A percentile compares a stretch with the other conserved stretches of the same genome.
These are phyloP conservation scores for Mamestra configurata DNA, from an alignment of 1,140 invertebrate species.

Conservation along the genomic window DNA sequence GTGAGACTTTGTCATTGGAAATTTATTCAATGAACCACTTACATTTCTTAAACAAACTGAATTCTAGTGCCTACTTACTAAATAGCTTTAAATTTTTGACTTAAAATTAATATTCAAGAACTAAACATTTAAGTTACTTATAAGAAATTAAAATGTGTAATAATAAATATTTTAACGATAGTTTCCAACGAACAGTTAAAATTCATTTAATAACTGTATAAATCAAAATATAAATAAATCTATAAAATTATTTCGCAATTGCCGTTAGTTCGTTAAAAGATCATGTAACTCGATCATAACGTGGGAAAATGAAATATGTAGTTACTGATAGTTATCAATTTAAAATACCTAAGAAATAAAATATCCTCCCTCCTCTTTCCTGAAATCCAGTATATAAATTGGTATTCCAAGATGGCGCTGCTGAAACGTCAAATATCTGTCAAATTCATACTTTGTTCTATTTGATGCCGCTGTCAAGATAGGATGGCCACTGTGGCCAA, in stretches of 20 bases:
- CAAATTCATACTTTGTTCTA: no score
- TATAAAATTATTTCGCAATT: background rate
- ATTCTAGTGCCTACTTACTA: no score
- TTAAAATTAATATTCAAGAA: background rate
- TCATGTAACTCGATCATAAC: background rate
- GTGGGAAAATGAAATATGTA: slow-evolving; percentile 5
- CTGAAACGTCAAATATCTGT: no score
- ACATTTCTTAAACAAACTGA: no score
- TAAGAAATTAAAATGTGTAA: background rate
- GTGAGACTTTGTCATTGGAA: no score
- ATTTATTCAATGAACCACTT: no score
- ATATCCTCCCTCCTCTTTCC: no score
- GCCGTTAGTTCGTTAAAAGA: background rate
- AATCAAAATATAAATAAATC: background rate
- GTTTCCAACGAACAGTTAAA: background rate
- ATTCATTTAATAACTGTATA: background rate
- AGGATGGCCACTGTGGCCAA: background rate
- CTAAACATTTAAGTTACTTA: background rate
- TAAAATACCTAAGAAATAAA: no score
- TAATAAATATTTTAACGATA: background rate
- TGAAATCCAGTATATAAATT: no score
- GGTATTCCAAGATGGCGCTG: no score
- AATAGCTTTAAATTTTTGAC: background rate
- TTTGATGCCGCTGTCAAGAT: no score
- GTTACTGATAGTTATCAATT: background rate